A percentile compares a stretch with the other conserved stretches of the same genome.
phyloP scores from a whole-genome alignment of 2,888 invertebrate species.

The Thecocarcelia acutangulata region DNA sequence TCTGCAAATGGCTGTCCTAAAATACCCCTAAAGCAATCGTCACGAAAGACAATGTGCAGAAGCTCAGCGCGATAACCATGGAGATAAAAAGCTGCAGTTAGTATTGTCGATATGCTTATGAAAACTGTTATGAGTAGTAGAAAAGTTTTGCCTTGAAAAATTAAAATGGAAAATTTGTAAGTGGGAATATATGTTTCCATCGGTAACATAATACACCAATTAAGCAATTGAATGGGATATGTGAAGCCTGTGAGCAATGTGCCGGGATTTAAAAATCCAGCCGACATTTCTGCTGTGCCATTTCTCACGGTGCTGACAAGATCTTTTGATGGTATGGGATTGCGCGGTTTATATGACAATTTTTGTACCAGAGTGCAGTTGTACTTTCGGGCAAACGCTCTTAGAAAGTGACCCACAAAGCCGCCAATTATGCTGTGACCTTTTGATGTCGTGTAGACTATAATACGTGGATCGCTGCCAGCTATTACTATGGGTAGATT shows the following conservation, averaged over 20 bases:
- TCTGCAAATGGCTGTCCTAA: slow-evolving; percentile 76
- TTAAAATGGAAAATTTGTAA: slow-evolving; percentile 73
- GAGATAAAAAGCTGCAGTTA: slow-evolving; percentile 71
- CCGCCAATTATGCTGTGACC: slow-evolving; percentile 72
- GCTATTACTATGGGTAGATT: slow-evolving; percentile 72
- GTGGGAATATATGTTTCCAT: slow-evolving; percentile 75
- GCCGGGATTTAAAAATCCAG: slow-evolving; percentile 67
- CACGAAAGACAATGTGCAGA: slow-evolving; percentile 74
- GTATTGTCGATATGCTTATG: slow-evolving; percentile 71
- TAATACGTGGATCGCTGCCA: slow-evolving; percentile 74
- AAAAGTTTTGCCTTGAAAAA: slow-evolving; percentile 74
- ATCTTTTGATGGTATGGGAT: slow-evolving; percentile 66
- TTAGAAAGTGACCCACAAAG: slow-evolving; percentile 74
- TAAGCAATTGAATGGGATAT: slow-evolving; percentile 74
- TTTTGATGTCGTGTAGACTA: slow-evolving; percentile 69
- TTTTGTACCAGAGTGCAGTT: slow-evolving; percentile 73
- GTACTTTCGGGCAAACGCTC: slow-evolving; percentile 72
- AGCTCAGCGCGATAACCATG: slow-evolving; percentile 71
- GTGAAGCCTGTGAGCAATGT: slow-evolving; percentile 65
- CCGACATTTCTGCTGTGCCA: slow-evolving; percentile 74
- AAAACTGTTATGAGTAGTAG: slow-evolving; percentile 70
- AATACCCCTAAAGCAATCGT: slow-evolving; percentile 76
- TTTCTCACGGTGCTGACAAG: slow-evolving; percentile 73
- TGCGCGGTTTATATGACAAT: slow-evolving; percentile 28
- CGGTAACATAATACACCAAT: slow-evolving; percentile 76